These are phyloP conservation scores for Ptilodon capucinus DNA, from an alignment of 2,888 invertebrate species.

Conservation along the genomic window DNA sequence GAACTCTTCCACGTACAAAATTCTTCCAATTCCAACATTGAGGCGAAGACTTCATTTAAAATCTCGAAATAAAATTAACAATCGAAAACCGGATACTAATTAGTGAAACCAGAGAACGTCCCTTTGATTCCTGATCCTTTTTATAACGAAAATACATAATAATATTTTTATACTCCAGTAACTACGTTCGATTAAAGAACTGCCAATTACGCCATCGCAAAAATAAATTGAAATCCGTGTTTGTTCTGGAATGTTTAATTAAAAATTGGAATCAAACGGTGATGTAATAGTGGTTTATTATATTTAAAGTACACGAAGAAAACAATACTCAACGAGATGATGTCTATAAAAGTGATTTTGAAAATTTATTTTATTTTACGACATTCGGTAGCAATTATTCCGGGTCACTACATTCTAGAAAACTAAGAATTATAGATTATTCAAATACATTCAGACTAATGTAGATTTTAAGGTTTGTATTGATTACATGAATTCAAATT, in stretches of 20 bases:
- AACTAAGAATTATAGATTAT: too few species aligned
- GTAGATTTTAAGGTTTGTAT: too few species aligned
- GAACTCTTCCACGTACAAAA: slow-evolving; percentile 38
- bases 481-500: too few species aligned
- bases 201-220: slow-evolving; percentile 39
- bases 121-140: slow-evolving; percentile 19
- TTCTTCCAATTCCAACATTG: slow-evolving; percentile 44
- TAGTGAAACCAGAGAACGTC: slow-evolving; percentile 28
- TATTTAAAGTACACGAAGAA: too few species aligned
- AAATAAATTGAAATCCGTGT: slow-evolving; percentile 43
- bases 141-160: slow-evolving; percentile 22
- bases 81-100: slow-evolving; percentile 38
- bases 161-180: slow-evolving; percentile 41
- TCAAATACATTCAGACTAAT: too few species aligned
- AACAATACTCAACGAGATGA: too few species aligned
- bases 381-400: too few species aligned
- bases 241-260: slow-evolving; percentile 39
- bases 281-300: neutral
- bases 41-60: slow-evolving; percentile 32
- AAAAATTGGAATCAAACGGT: slow-evolving; percentile 26
- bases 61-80: slow-evolving; percentile 37
- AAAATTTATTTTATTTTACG: too few species aligned
- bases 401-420: too few species aligned
- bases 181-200: slow-evolving; percentile 33
- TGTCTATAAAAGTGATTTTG: too few species aligned